Evolutionary conservation across 2,113 vertebrate species (phyloP).

Genomic region (Enhydra lutris): DNA sequence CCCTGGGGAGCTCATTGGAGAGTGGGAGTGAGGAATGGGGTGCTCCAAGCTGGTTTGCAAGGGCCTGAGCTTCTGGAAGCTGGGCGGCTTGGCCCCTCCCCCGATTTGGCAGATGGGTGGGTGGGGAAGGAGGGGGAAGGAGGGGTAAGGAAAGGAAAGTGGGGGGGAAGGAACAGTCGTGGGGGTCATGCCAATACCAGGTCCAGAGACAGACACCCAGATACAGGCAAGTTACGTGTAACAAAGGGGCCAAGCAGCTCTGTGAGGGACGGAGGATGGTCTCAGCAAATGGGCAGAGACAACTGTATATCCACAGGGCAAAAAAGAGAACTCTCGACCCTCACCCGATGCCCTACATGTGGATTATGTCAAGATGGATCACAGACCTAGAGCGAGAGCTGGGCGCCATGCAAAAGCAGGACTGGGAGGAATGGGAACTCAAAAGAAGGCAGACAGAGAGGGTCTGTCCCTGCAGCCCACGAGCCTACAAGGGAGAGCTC

Average conservation of each 20-base stretch:
- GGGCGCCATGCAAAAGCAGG: rapidly evolving
- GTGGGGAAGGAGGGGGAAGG: no score
- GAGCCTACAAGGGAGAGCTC: not conserved
- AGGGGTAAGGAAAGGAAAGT: no score
- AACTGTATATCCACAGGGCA: rapidly evolving
- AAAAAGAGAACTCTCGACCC: no score
- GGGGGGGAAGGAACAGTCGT: rapidly evolving
- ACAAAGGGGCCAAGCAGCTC: not conserved
- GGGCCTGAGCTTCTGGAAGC: not conserved
- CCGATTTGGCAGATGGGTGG: not conserved
- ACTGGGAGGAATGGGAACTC: rapidly evolving
- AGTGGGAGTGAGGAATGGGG: not conserved
- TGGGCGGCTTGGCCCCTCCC: not conserved
- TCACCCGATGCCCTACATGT: rapidly evolving
- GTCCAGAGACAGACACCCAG: not conserved
- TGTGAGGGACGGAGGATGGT: rapidly evolving
- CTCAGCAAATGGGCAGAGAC: not conserved
- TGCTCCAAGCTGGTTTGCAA: no score
- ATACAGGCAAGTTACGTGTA: rapidly evolving
- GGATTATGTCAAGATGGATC: not conserved
- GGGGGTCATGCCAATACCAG: not conserved
- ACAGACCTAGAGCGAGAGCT: not conserved
- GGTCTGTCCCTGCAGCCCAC: not conserved
- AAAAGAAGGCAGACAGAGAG: not conserved
- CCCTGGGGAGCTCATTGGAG: not conserved